Percentiles rank a stretch among this genome's conserved stretches.
Evolutionary conservation across 37 sponge, comb jelly and placozoan genomes (phyloP).

Genomic region (Geodia barretti): DNA sequence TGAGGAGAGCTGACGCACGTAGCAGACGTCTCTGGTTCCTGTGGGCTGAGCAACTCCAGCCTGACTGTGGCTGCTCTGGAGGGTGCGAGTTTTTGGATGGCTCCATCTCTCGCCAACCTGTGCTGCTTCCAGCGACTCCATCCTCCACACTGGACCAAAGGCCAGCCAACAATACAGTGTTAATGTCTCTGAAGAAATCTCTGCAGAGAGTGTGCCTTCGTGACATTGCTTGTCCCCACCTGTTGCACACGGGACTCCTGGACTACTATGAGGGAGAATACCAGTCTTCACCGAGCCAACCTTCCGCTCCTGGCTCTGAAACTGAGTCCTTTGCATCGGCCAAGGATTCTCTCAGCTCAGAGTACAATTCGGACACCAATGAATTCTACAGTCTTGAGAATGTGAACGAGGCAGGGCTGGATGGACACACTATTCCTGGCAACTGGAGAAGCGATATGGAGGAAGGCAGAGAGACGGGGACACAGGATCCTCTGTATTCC

Average conservation of each 20-base stretch:
- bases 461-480: too few relatives aligned
- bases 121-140: background rate
- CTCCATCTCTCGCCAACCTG: background rate
- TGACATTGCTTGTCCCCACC: constrained; percentile 7
- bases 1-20: constrained; percentile 43
- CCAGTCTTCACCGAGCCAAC: background rate
- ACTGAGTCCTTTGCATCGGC: constrained; percentile 32
- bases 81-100: constrained; percentile 61
- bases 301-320: background rate
- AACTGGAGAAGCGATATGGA: too few relatives aligned
- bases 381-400: constrained; percentile 31
- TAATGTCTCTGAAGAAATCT: constrained; percentile 15
- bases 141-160: constrained; percentile 2
- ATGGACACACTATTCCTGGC: background rate
- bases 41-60: constrained; percentile 44
- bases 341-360: constrained; percentile 23
- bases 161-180: background rate
- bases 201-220: background rate
- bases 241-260: constrained; percentile 22
- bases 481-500: background rate
- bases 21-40: constrained; percentile 64
- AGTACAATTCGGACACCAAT: background rate
- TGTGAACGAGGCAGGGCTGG: background rate
- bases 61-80: constrained; percentile 68
- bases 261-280: constrained; percentile 18